Percentiles rank a stretch among this genome's conserved stretches.
These are phyloP conservation scores for Mormyrus lacerda DNA, from an alignment of 2,113 vertebrate genomes.

Conservation along the genomic window DNA sequence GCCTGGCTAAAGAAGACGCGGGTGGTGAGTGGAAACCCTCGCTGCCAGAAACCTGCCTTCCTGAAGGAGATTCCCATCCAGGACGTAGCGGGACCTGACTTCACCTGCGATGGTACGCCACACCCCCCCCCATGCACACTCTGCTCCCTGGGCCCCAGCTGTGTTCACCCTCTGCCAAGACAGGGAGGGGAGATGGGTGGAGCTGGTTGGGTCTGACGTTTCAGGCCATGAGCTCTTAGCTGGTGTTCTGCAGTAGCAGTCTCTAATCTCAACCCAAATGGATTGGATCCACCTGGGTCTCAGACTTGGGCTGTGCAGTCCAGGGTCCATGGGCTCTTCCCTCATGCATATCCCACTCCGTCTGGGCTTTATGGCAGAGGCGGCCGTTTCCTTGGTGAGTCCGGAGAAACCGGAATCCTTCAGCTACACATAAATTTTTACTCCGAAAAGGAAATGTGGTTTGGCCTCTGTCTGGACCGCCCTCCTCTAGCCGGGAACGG, in stretches of 20 bases:
- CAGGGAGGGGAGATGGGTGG: background rate
- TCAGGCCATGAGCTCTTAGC: background rate
- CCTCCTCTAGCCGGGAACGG: slow-evolving; percentile 5
- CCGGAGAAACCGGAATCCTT: slow-evolving; percentile 17
- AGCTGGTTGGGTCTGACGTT: background rate
- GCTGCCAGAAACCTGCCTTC: slow-evolving; percentile 92
- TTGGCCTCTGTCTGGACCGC: slow-evolving; percentile 38
- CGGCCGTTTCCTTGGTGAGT: slow-evolving; percentile 19
- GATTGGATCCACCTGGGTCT: background rate
- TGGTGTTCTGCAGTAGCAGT: background rate
- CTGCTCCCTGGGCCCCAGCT: background rate
- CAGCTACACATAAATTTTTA: slow-evolving; percentile 43
- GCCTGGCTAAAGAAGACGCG: slow-evolving; percentile 90
- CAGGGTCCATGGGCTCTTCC: background rate
- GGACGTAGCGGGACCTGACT: slow-evolving; percentile 90
- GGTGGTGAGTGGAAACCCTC: slow-evolving; percentile 92
- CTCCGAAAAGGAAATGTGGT: slow-evolving; percentile 44
- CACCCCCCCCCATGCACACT: background rate
- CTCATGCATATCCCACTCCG: slow-evolving; percentile 10
- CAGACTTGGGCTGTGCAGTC: background rate
- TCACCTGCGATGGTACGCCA: slow-evolving; percentile 86
- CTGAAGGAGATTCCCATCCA: slow-evolving; percentile 98
- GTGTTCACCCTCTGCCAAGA: background rate
- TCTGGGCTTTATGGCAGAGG: slow-evolving; percentile 18
- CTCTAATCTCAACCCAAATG: background rate